These are phyloP conservation scores for Naja naja DNA, from an alignment of 2,113 vertebrate genomes.

Conservation along the genomic window DNA sequence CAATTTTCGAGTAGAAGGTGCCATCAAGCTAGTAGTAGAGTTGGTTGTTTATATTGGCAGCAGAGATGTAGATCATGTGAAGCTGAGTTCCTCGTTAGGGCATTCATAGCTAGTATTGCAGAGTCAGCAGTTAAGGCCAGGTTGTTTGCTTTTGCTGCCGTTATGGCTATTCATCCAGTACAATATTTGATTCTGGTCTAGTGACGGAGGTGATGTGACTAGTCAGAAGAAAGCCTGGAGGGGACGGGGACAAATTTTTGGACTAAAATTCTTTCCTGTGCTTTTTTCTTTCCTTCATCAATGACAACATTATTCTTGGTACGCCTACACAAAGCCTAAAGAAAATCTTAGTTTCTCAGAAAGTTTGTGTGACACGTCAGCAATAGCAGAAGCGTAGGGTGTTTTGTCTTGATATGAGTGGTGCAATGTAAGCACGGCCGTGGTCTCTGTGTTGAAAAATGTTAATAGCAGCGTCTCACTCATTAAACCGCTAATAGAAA, in stretches of 20 bases:
- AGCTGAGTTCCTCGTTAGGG: neutral
- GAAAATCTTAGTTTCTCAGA: neutral
- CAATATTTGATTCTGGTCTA: neutral
- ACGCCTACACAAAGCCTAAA: neutral
- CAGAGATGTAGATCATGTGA: neutral
- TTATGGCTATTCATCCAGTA: constrained; percentile 34
- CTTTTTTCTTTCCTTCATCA: neutral
- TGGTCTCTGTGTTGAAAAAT: neutral
- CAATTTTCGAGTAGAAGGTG: neutral
- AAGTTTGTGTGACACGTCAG: neutral
- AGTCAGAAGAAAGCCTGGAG: constrained; percentile 2
- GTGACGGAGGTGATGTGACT: neutral
- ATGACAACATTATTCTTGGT: neutral
- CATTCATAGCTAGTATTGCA: constrained; percentile 33
- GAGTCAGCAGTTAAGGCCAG: constrained; percentile 32
- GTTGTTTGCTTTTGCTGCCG: constrained; percentile 9
- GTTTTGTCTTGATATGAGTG: neutral
- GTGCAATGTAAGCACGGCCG: neutral
- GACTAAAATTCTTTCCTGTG: neutral
- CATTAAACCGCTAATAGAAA: neutral
- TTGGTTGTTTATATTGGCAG: neutral
- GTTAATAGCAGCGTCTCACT: neutral
- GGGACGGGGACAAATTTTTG: neutral
- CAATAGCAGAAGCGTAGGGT: neutral
- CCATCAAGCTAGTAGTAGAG: neutral